These are phyloP conservation scores for Phalera bucephala DNA, from an alignment of 2,888 invertebrate species.

Conservation along the genomic window DNA sequence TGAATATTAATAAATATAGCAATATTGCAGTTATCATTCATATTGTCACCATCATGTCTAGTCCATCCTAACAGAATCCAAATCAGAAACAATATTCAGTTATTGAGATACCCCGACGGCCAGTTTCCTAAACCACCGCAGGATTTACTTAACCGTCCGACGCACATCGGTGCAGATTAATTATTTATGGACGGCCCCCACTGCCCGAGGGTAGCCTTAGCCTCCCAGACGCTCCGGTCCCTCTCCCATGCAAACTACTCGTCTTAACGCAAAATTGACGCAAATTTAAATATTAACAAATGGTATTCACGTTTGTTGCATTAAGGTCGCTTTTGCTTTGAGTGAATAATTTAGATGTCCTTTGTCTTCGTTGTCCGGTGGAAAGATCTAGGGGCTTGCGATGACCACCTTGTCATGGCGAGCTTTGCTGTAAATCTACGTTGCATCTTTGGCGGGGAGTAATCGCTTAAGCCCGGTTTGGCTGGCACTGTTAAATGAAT, in stretches of 20 bases:
- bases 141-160: constrained; percentile 72
- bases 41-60: too few species aligned
- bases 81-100: constrained; percentile 43
- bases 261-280: constrained; percentile 76
- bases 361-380: constrained; percentile 78
- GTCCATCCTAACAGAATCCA: constrained; percentile 16
- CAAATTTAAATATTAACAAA: constrained; percentile 74
- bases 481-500: constrained; percentile 66
- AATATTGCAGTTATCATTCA: too few species aligned
- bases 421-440: constrained; percentile 77
- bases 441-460: constrained; percentile 74
- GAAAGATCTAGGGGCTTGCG: constrained; percentile 75
- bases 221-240: constrained; percentile 75
- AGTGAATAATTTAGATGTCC: constrained; percentile 76
- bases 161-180: constrained; percentile 77
- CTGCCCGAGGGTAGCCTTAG: constrained; percentile 70
- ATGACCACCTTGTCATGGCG: constrained; percentile 81
- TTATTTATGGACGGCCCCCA: constrained; percentile 75
- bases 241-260: constrained; percentile 79
- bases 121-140: constrained; percentile 55
- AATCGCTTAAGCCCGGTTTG: constrained; percentile 72
- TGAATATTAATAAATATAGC: too few species aligned
- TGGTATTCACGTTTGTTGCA: constrained; percentile 54
- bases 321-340: constrained; percentile 73
- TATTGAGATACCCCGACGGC: constrained; percentile 42